Percentiles rank a stretch among this genome's conserved stretches.
phyloP scores from a whole-genome alignment of 1,140 invertebrate species.

The Thrips palmi region DNA sequence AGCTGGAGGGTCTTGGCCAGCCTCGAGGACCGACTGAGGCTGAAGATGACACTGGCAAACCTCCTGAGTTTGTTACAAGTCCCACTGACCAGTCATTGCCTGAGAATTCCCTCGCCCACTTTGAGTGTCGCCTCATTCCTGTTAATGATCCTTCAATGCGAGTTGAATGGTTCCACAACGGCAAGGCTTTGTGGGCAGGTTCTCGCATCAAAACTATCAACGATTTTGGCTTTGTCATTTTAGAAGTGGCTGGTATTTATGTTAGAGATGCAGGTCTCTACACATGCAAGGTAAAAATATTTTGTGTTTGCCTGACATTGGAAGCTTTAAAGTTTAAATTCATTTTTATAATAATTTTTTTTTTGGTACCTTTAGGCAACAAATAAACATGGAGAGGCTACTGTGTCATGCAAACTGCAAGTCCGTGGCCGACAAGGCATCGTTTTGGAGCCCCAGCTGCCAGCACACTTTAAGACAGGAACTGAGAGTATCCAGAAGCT shows the following conservation, averaged over 20 bases:
- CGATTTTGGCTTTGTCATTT: slow-evolving; percentile 84
- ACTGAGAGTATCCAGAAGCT: slow-evolving; percentile 79
- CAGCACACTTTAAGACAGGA: slow-evolving; percentile 64
- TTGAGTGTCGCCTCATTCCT: slow-evolving; percentile 78
- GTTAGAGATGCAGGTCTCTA: slow-evolving; percentile 75
- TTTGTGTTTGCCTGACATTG: neutral
- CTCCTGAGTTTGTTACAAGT: slow-evolving; percentile 81
- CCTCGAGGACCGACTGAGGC: slow-evolving; percentile 34
- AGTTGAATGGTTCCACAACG: slow-evolving; percentile 95
- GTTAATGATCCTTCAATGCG: slow-evolving; percentile 80
- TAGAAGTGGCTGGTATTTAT: slow-evolving; percentile 77
- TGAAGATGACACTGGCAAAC: slow-evolving; percentile 72
- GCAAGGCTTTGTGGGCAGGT: slow-evolving; percentile 69
- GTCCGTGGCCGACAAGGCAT: slow-evolving; percentile 73
- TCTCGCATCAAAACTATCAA: slow-evolving; percentile 81
- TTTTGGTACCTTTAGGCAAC: slow-evolving; percentile 33
- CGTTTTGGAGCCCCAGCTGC: slow-evolving; percentile 76
- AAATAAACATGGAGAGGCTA: slow-evolving; percentile 77
- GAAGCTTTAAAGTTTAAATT: neutral
- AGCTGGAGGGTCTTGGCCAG: slow-evolving; percentile 69
- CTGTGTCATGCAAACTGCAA: slow-evolving; percentile 65
- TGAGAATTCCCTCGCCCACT: slow-evolving; percentile 82
- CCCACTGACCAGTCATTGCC: slow-evolving; percentile 64
- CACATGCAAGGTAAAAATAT: slow-evolving; percentile 47
- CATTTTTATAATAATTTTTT: neutral